phyloP scores from a whole-genome alignment of 2,113 vertebrate species.

The Tetraodon nigroviridis region DNA sequence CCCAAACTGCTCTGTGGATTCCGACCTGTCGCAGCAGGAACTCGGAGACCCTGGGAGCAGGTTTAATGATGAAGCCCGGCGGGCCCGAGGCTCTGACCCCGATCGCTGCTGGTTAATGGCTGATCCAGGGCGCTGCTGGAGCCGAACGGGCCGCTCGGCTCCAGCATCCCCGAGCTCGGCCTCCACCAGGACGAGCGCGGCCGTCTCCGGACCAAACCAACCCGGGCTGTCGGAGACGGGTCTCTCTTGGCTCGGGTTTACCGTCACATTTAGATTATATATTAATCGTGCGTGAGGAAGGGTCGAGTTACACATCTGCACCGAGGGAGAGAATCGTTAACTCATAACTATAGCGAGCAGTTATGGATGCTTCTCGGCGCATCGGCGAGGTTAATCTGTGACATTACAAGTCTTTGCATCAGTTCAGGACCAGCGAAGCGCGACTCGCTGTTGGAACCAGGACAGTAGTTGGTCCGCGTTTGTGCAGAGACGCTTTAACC shows the following conservation, averaged over 20 bases:
- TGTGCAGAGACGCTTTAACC: too few relatives aligned
- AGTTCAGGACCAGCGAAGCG: too few relatives aligned
- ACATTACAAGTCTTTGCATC: too few relatives aligned
- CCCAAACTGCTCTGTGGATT: neutral
- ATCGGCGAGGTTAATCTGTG: too few relatives aligned
- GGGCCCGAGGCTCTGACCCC: constrained; percentile 55
- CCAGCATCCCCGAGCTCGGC: constrained; percentile 8
- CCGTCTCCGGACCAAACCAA: too few relatives aligned
- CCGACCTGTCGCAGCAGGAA: constrained; percentile 18
- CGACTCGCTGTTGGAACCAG: too few relatives aligned
- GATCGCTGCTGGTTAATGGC: constrained; percentile 62
- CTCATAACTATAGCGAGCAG: too few relatives aligned
- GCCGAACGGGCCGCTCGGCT: constrained; percentile 24
- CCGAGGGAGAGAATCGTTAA: neutral
- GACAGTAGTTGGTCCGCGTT: too few relatives aligned
- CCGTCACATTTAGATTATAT: constrained; percentile 2
- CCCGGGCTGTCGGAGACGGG: too few relatives aligned
- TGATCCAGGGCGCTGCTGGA: constrained; percentile 40
- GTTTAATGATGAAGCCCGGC: constrained; percentile 49
- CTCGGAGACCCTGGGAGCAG: constrained; percentile 7
- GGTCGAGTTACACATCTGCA: constrained; percentile 8
- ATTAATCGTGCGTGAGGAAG: neutral
- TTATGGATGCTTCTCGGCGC: neutral
- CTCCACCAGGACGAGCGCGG: too few relatives aligned
- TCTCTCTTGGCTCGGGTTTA: too few relatives aligned